phyloP scores from a whole-genome alignment of 2,888 invertebrate genomes.

The Hymenopus coronatus region DNA sequence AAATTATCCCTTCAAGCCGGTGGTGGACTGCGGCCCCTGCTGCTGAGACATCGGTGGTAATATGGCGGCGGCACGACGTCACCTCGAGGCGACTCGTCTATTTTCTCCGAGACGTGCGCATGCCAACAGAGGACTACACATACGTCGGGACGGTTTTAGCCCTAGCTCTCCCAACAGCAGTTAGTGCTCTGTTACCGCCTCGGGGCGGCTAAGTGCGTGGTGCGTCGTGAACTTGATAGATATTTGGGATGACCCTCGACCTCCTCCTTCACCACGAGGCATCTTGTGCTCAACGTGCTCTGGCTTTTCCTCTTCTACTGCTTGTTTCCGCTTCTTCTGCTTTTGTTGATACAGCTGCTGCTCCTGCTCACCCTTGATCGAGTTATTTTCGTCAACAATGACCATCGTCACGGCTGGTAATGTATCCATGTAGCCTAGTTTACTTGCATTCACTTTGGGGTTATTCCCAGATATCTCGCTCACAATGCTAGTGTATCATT shows the following conservation, averaged over 20 bases:
- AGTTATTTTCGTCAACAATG: not conserved
- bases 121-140: not conserved
- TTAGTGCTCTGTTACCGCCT: not conserved
- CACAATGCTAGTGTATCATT: too few relatives aligned
- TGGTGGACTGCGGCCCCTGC: too few relatives aligned
- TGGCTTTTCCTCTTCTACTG: slow-evolving; percentile 8
- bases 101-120: not conserved
- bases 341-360: not conserved
- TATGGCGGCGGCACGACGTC: not conserved
- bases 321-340: not conserved
- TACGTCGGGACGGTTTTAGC: slow-evolving; percentile 1
- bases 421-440: not conserved
- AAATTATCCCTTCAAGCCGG: too few relatives aligned
- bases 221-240: not conserved
- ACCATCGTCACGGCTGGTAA: slow-evolving; percentile 14
- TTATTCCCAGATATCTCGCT: too few relatives aligned
- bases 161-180: not conserved
- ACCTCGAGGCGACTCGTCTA: not conserved
- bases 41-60: not conserved
- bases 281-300: not conserved
- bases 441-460: too few relatives aligned
- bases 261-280: not conserved
- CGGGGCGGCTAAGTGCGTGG: not conserved
- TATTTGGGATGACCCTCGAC: slow-evolving; percentile 5
- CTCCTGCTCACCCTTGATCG: not conserved